A percentile compares a stretch with the other conserved stretches of the same genome.
phyloP scores from a whole-genome alignment of 1,140 invertebrate species.

The Ericerus pela region DNA sequence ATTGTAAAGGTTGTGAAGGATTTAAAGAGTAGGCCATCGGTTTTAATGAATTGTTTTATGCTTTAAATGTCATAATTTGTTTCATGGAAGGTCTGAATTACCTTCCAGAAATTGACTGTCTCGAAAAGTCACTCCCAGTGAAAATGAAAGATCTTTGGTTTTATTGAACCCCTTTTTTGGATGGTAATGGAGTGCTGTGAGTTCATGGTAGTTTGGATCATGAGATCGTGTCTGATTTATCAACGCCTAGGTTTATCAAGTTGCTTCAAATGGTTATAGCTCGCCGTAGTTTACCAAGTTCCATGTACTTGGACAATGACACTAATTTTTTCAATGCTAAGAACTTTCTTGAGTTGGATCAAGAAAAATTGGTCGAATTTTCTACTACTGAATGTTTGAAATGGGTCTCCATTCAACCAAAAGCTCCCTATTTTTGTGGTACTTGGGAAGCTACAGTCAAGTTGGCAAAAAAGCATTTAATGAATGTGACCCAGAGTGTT shows the following conservation, averaged over 20 bases:
- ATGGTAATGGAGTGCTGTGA: no score
- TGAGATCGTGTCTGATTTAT: conserved; percentile 26
- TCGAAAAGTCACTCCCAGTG: no score
- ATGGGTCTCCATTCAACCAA: conserved; percentile 33
- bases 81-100: no score
- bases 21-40: no score
- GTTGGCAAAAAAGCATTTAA: conserved; percentile 29
- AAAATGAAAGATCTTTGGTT: no score
- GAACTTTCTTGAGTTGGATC: background rate
- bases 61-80: no score
- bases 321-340: conserved; percentile 31
- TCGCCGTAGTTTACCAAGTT: conserved; percentile 23
- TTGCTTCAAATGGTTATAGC: conserved; percentile 28
- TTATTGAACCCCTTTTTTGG: no score
- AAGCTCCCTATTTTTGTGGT: conserved; percentile 32
- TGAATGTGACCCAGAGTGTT: conserved; percentile 19
- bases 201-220: no score
- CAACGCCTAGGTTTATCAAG: conserved; percentile 24
- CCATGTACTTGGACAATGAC: conserved; percentile 29
- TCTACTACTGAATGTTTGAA: conserved; percentile 21
- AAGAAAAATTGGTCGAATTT: background rate
- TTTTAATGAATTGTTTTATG: no score
- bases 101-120: no score
- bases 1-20: no score
- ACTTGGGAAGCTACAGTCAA: conserved; percentile 32